Evolutionary conservation across 2,113 vertebrate genomes (phyloP).

Genomic region (Crotalus tigris): DNA sequence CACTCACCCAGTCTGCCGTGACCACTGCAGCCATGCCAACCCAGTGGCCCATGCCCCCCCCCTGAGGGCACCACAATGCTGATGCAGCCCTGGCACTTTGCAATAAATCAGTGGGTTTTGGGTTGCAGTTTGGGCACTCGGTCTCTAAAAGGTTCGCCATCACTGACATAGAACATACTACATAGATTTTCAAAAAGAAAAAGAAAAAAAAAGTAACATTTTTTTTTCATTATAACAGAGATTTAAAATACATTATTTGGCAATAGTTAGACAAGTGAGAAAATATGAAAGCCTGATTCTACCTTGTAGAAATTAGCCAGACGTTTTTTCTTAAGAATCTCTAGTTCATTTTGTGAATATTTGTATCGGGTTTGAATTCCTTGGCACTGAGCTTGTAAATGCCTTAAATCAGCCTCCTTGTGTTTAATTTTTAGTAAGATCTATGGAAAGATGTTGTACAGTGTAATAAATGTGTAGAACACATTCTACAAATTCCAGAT

Average conservation of each 20-base stretch:
- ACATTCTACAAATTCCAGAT: neutral
- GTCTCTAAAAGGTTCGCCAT: no score
- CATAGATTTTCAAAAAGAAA: neutral
- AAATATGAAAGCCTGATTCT: constrained; percentile 18
- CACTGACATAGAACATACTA: neutral
- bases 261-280: neutral
- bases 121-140: no score
- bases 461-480: neutral
- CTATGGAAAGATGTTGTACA: constrained; percentile 59
- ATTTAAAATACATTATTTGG: neutral
- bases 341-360: constrained; percentile 84
- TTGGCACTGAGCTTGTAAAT: constrained; percentile 74
- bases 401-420: constrained; percentile 87
- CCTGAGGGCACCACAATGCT: no score
- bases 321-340: constrained; percentile 77
- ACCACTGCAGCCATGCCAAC: no score
- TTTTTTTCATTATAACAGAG: neutral
- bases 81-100: no score
- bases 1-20: no score
- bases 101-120: no score
- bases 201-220: neutral
- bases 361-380: constrained; percentile 87
- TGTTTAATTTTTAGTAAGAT: constrained; percentile 77
- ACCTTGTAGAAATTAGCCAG: constrained; percentile 76
- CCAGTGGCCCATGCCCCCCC: no score